phyloP scores from a whole-genome alignment of 1,140 invertebrate genomes.

The Aphelenchoides besseyi region DNA sequence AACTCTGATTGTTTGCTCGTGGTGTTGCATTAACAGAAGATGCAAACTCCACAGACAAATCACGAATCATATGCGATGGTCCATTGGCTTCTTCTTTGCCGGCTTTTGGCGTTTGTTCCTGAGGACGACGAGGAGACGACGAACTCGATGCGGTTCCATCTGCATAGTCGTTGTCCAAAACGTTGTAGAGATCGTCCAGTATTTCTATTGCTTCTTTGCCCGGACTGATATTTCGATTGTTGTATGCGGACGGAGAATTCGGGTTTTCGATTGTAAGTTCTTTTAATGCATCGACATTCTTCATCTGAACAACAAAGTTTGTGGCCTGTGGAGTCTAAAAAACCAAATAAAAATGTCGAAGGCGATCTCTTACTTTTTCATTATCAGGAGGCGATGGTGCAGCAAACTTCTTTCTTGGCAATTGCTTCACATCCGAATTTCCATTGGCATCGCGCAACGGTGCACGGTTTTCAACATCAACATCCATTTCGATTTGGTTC shows the following conservation, averaged over 20 bases:
- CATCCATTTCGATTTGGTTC: neutral
- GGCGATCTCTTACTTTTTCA: conserved; percentile 20
- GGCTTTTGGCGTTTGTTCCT: conserved; percentile 20
- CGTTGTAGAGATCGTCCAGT: conserved; percentile 51
- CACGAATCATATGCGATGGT: conserved; percentile 12
- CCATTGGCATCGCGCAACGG: neutral
- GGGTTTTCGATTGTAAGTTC: conserved; percentile 15
- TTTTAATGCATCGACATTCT: neutral
- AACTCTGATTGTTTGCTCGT: neutral
- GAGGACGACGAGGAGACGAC: conserved; percentile 17
- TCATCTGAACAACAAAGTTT: conserved; percentile 4
- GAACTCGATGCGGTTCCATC: neutral
- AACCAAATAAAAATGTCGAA: neutral
- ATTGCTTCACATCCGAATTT: neutral
- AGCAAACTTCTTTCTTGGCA: conserved; percentile 28
- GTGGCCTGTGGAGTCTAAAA: neutral
- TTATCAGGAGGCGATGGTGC: conserved; percentile 33
- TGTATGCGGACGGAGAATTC: neutral
- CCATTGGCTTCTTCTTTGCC: neutral
- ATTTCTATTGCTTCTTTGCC: conserved; percentile 53
- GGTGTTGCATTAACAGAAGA: neutral
- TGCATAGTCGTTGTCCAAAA: conserved; percentile 36
- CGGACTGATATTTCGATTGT: conserved; percentile 22
- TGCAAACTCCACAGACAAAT: neutral
- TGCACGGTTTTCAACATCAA: neutral